Evolutionary conservation across 2,888 invertebrate genomes (phyloP).

Genomic region (Chymomyza fuscimana): DNA sequence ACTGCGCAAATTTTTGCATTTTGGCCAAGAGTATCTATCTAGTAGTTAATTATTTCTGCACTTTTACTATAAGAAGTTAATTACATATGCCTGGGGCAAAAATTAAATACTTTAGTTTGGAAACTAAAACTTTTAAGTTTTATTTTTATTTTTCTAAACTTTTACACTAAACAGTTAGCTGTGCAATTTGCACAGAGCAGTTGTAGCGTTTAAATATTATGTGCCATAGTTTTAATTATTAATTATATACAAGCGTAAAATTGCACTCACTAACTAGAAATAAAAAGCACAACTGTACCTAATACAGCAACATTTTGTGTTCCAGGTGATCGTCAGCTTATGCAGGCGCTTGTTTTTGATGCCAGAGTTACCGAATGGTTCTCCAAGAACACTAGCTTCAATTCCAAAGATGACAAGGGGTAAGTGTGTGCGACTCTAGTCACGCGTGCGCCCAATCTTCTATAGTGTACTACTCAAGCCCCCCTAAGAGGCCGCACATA

Average conservation of each 20-base stretch:
- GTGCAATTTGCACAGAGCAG: constrained; percentile 61
- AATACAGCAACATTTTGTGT: constrained; percentile 31
- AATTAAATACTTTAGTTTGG: background rate
- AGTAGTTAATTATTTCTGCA: background rate
- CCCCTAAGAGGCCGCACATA: constrained; percentile 44
- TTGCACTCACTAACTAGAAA: constrained; percentile 12
- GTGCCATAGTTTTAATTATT: too few species aligned
- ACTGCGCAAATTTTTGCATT: background rate
- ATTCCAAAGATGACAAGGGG: constrained; percentile 87
- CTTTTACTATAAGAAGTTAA: background rate
- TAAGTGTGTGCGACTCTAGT: constrained; percentile 77
- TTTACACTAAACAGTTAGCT: constrained; percentile 53
- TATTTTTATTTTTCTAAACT: too few species aligned
- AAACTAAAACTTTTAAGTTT: background rate
- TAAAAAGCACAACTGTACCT: background rate
- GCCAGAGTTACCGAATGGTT: constrained; percentile 94
- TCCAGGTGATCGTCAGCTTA: constrained; percentile 90
- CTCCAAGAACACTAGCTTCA: constrained; percentile 87
- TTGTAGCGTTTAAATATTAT: constrained; percentile 15
- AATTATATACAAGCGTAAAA: constrained; percentile 19
- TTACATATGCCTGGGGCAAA: background rate
- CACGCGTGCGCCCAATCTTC: constrained; percentile 17
- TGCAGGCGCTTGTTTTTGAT: constrained; percentile 92
- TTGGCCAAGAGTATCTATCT: background rate
- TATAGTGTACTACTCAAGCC: constrained; percentile 48